Percentiles rank a stretch among this genome's conserved stretches.
These are phyloP conservation scores for Eretmocerus hayati DNA, from an alignment of 2,888 invertebrate genomes.

Conservation along the genomic window DNA sequence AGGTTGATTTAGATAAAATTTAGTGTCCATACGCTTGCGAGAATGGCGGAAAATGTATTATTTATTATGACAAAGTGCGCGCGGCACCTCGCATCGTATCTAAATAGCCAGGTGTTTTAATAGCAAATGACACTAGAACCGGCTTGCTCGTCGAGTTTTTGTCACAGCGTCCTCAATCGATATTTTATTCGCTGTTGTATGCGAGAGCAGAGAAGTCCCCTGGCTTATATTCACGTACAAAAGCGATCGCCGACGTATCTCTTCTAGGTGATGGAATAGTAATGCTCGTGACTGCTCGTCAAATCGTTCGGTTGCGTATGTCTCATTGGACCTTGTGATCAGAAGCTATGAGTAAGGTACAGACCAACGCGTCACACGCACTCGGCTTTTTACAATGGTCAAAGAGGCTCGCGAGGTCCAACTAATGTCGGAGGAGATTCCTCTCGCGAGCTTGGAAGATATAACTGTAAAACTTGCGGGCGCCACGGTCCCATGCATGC, in stretches of 20 bases:
- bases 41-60: constrained; percentile 11
- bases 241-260: too few relatives aligned
- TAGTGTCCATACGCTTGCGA: not conserved
- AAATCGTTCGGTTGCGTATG: too few relatives aligned
- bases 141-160: constrained; percentile 7
- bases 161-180: constrained; percentile 16
- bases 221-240: too few relatives aligned
- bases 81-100: constrained; percentile 5
- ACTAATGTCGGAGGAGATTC: too few relatives aligned
- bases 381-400: constrained; percentile 7
- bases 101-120: constrained; percentile 11
- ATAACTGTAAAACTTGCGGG: constrained; percentile 9
- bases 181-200: constrained; percentile 13
- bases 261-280: too few relatives aligned
- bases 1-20: constrained; percentile 17
- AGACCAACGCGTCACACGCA: too few relatives aligned
- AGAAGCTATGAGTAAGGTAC: too few relatives aligned
- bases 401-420: too few relatives aligned
- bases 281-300: too few relatives aligned
- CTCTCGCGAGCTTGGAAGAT: not conserved
- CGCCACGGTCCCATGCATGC: not conserved
- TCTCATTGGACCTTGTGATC: too few relatives aligned
- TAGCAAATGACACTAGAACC: constrained; percentile 10
- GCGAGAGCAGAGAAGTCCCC: too few relatives aligned
- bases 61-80: constrained; percentile 17